phyloP scores from a whole-genome alignment of 2,113 vertebrate genomes.

The Globicephala melas region DNA sequence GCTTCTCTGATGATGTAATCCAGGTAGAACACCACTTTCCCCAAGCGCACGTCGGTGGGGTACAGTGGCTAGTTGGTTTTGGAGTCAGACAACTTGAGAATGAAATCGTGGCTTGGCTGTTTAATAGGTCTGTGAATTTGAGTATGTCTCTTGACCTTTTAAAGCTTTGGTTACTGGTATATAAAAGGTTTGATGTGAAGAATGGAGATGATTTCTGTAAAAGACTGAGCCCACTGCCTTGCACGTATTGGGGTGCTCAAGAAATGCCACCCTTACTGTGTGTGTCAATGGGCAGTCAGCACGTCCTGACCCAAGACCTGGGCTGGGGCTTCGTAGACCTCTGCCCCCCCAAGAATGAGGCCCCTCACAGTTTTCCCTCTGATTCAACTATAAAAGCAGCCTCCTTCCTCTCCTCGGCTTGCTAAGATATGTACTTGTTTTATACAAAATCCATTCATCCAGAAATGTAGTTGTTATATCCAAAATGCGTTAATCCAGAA shows the following conservation, averaged over 20 bases:
- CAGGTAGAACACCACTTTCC: background rate
- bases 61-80: background rate
- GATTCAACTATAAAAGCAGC: background rate
- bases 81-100: background rate
- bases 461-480: background rate
- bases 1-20: background rate
- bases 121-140: background rate
- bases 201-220: background rate
- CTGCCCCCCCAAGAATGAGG: background rate
- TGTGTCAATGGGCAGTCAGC: background rate
- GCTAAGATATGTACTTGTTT: background rate
- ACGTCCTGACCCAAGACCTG: background rate
- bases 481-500: background rate
- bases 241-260: background rate
- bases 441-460: background rate
- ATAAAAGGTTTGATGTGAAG: background rate
- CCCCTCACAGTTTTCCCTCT: background rate
- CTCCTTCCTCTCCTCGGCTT: background rate
- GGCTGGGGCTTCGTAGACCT: background rate
- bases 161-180: background rate
- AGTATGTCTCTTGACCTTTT: background rate
- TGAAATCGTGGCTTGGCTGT: background rate
- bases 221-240: background rate
- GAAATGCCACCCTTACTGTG: background rate
- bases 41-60: rapidly evolving